A percentile compares a stretch with the other conserved stretches of the same genome.
Evolutionary conservation across 92 coral and sea anemone species (phyloP).

Genomic region (Zoanthus sansibaricus): DNA sequence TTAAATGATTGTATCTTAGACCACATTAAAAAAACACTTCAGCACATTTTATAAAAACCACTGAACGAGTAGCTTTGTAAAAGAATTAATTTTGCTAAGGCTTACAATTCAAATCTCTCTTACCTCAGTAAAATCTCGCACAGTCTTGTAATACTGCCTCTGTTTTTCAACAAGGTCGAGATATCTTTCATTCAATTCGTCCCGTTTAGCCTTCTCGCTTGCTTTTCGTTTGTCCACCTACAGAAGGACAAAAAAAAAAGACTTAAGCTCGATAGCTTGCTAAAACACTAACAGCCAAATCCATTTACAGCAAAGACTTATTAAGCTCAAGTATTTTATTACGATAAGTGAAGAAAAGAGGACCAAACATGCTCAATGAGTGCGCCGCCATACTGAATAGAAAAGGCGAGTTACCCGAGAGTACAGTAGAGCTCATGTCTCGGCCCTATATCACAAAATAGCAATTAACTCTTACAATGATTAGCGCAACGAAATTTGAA

Average conservation of each 20-base stretch:
- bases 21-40: too few species aligned
- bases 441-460: too few species aligned
- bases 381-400: too few species aligned
- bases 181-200: constrained; percentile 85
- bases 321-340: too few species aligned
- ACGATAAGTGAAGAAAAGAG: too few species aligned
- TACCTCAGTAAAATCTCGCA: constrained; percentile 97
- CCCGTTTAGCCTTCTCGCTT: constrained; percentile 92
- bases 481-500: too few species aligned
- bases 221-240: constrained; percentile 91
- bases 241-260: neutral
- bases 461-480: too few species aligned
- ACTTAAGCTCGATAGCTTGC: neutral
- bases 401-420: too few species aligned
- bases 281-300: neutral
- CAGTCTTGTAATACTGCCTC: constrained; percentile 94
- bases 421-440: too few species aligned
- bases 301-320: too few species aligned
- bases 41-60: neutral
- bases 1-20: too few species aligned
- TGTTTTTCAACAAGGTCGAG: constrained; percentile 94
- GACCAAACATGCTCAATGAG: too few species aligned
- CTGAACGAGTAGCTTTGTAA: neutral
- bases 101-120: neutral
- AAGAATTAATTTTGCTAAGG: neutral